These are phyloP conservation scores for Anastrepha ludens DNA, from an alignment of 1,140 invertebrate species.

Conservation along the genomic window DNA sequence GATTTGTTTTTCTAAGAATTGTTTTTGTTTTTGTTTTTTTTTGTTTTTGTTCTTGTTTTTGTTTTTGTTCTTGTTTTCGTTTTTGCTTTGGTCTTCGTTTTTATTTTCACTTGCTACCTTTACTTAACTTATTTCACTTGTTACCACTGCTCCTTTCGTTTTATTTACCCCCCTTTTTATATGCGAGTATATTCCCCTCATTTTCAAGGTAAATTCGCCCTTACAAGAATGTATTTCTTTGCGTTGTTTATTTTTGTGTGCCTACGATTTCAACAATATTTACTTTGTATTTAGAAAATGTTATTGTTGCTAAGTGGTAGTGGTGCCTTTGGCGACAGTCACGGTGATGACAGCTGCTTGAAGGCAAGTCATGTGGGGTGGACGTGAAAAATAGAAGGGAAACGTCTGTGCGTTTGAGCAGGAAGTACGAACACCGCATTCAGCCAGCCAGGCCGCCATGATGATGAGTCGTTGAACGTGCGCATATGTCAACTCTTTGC, in stretches of 20 bases:
- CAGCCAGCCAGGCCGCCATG: neutral
- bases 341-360: neutral
- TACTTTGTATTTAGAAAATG: conserved; percentile 41
- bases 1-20: no score
- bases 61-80: no score
- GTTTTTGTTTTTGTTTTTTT: no score
- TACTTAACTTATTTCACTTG: neutral
- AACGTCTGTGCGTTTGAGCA: neutral
- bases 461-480: neutral
- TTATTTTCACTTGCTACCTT: no score
- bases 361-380: neutral
- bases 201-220: neutral
- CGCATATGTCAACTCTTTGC: conserved; percentile 31
- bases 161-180: no score
- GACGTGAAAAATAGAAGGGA: neutral
- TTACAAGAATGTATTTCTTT: neutral
- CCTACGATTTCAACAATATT: neutral
- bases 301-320: conserved; percentile 34
- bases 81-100: no score
- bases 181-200: neutral
- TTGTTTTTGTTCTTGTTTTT: no score
- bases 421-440: neutral
- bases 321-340: neutral
- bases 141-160: neutral
- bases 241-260: neutral